phyloP scores from a whole-genome alignment of 2,113 vertebrate genomes.

The Zosterops pallidus region DNA sequence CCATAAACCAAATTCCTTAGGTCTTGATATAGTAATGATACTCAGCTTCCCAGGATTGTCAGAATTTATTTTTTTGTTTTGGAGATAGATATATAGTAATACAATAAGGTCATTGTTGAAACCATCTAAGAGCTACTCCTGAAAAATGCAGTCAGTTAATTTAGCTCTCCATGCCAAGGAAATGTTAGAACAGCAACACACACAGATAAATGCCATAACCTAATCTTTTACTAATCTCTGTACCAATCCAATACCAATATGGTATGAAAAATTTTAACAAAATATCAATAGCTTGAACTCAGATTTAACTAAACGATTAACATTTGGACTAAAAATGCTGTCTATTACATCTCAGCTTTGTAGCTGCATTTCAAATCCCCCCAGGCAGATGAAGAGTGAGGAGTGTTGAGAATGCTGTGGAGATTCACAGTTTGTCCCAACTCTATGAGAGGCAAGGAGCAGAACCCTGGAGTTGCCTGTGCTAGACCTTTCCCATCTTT shows the following conservation, averaged over 20 bases:
- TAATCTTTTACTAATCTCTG: not conserved
- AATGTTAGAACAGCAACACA: not conserved
- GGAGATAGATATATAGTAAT: not conserved
- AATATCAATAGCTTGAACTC: not conserved
- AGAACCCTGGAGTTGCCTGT: not conserved
- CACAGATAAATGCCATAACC: not conserved
- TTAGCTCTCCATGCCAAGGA: not conserved
- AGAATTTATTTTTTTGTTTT: not conserved
- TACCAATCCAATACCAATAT: not conserved
- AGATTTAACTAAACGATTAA: not conserved
- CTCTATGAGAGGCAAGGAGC: not conserved
- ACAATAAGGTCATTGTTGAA: not conserved
- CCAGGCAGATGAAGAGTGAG: not conserved
- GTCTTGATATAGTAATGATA: not conserved
- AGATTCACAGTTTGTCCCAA: not conserved
- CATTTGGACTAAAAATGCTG: not conserved
- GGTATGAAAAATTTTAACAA: not conserved
- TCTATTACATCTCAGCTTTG: not conserved
- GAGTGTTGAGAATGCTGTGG: not conserved
- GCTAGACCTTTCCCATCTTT: not conserved
- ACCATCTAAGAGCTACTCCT: not conserved
- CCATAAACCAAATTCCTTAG: not conserved
- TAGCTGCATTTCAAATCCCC: not conserved
- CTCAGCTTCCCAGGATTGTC: not conserved
- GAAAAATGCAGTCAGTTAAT: not conserved